Evolutionary conservation across 2,888 invertebrate genomes (phyloP).

Genomic region (Lasiommata megera): DNA sequence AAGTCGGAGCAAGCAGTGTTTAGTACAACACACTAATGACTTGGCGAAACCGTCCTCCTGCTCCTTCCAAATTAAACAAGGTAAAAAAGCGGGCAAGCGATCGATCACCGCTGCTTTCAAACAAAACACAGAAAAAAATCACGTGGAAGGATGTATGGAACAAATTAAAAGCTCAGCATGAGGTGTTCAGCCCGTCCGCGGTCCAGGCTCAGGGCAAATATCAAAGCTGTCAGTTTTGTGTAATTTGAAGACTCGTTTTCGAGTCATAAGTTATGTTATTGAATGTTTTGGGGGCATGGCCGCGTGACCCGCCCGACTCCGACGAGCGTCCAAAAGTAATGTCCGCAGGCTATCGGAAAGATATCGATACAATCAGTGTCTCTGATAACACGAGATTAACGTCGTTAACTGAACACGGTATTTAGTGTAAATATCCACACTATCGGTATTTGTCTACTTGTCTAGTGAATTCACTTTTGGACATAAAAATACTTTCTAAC

Average conservation of each 20-base stretch:
- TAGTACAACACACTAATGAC: constrained; percentile 64
- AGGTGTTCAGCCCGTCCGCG: constrained; percentile 57
- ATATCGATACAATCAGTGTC: constrained; percentile 45
- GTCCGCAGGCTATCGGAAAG: constrained; percentile 52
- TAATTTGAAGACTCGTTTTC: constrained; percentile 40
- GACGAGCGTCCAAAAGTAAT: constrained; percentile 54
- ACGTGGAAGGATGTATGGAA: constrained; percentile 76
- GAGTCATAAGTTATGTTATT: constrained; percentile 76
- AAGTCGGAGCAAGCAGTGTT: constrained; percentile 39
- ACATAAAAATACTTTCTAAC: constrained; percentile 11
- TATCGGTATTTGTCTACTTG: constrained; percentile 44
- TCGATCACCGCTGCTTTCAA: constrained; percentile 72
- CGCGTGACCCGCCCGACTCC: constrained; percentile 37
- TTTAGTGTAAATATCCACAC: constrained; percentile 44
- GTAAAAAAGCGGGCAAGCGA: constrained; percentile 75
- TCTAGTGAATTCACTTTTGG: constrained; percentile 39
- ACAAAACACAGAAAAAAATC: constrained; percentile 74
- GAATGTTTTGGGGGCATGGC: constrained; percentile 50
- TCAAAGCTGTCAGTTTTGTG: constrained; percentile 72
- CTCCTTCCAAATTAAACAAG: constrained; percentile 77
- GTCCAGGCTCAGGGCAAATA: constrained; percentile 68
- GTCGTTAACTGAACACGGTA: constrained; percentile 46
- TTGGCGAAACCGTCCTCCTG: constrained; percentile 71
- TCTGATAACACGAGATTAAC: constrained; percentile 47
- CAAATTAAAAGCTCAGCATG: constrained; percentile 81